Percentiles rank a stretch among this genome's conserved stretches.
phyloP scores from a whole-genome alignment of 2,888 invertebrate genomes.

The Ennomos fuscantarius region DNA sequence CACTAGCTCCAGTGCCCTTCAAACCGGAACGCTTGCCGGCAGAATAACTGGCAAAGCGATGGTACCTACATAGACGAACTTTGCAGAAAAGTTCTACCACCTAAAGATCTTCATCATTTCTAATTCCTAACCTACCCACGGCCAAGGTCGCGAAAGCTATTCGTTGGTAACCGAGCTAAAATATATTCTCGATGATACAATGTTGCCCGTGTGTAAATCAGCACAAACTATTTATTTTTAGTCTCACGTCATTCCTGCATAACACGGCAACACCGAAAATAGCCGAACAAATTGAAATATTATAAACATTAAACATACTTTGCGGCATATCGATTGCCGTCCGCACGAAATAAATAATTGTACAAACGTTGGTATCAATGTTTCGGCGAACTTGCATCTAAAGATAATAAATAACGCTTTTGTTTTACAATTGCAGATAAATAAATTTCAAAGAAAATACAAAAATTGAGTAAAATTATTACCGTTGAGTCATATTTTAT shows the following conservation, averaged over 20 bases:
- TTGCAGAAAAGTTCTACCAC: too few species aligned
- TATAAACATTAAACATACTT: conserved; percentile 10
- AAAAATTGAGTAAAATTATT: too few species aligned
- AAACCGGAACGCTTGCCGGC: too few species aligned
- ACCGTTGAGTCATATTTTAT: too few species aligned
- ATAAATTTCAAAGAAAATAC: conserved; percentile 4
- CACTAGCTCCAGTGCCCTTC: too few species aligned
- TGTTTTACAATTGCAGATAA: neutral
- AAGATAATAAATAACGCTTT: conserved; percentile 13
- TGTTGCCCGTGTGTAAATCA: conserved; percentile 34
- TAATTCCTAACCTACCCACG: conserved; percentile 23
- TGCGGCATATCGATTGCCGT: conserved; percentile 9
- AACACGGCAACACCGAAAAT: conserved; percentile 29
- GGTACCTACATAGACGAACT: too few species aligned
- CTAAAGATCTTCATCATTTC: conserved; percentile 1
- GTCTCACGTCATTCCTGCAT: conserved; percentile 30
- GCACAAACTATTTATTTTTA: conserved; percentile 32
- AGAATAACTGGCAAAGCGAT: too few species aligned
- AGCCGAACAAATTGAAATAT: conserved; percentile 14
- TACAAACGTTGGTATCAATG: conserved; percentile 3
- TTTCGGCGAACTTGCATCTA: conserved; percentile 19
- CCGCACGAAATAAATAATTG: too few species aligned
- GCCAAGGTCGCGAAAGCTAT: conserved; percentile 25
- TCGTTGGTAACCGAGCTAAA: conserved; percentile 33
- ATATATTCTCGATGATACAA: conserved; percentile 31